Evolutionary conservation across 2,888 invertebrate species (phyloP).

Genomic region (Agrotis segetum): DNA sequence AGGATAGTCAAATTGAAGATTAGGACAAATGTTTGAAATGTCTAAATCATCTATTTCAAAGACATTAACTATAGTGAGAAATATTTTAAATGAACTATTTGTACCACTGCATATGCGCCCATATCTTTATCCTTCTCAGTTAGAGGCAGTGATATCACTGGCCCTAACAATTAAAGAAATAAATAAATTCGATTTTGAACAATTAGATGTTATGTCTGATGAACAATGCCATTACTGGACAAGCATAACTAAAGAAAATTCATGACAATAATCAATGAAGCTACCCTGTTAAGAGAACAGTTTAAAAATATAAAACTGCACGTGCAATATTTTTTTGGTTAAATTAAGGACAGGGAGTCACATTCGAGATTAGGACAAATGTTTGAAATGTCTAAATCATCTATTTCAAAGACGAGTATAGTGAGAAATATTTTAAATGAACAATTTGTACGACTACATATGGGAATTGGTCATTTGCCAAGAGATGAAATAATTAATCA

Average conservation of each 20-base stretch:
- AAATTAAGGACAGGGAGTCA: slow-evolving; percentile 1
- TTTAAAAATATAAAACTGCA: background rate
- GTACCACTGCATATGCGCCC: no score
- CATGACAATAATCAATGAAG: background rate
- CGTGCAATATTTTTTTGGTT: background rate
- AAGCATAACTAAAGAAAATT: background rate
- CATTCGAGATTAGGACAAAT: slow-evolving; percentile 1
- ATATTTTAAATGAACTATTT: no score
- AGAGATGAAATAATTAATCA: background rate
- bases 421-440: background rate
- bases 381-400: slow-evolving; percentile 1
- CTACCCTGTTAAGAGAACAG: background rate
- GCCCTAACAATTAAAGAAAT: slow-evolving; percentile 6
- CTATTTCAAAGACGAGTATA: background rate
- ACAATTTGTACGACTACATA: slow-evolving; percentile 1
- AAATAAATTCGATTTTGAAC: slow-evolving; percentile 6
- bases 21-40: slow-evolving; percentile 1
- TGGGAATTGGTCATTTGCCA: background rate
- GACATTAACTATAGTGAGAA: background rate
- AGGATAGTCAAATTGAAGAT: background rate
- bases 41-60: slow-evolving; percentile 3
- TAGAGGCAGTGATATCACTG: slow-evolving; percentile 10
- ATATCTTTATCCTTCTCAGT: no score
- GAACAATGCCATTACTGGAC: slow-evolving; percentile 1
- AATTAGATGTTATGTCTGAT: slow-evolving; percentile 9